A percentile compares a stretch with the other conserved stretches of the same genome.
phyloP scores from a whole-genome alignment of 1,140 invertebrate genomes.

The Glomeris maerens region DNA sequence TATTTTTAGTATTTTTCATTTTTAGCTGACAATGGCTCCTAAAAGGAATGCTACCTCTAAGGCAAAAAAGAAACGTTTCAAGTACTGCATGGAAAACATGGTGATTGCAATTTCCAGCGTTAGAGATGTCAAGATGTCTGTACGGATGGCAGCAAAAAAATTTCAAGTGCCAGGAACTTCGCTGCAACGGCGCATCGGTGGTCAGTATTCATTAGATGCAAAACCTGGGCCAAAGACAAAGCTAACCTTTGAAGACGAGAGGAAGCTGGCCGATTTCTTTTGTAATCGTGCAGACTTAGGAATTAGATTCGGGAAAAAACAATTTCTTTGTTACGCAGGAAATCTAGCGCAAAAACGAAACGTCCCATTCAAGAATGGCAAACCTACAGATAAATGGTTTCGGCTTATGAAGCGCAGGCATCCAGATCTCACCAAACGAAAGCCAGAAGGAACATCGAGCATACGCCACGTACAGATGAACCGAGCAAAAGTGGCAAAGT shows the following conservation, averaged over 20 bases:
- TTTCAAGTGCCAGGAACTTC: too few species aligned
- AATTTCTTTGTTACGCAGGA: constrained; percentile 1
- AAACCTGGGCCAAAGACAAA: neutral
- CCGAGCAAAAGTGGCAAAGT: neutral
- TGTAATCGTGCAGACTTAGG: neutral
- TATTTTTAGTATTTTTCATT: too few species aligned
- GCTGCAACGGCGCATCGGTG: too few species aligned
- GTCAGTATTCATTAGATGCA: constrained; percentile 3
- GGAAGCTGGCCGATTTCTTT: neutral
- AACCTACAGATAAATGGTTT: constrained; percentile 2
- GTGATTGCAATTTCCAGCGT: too few species aligned
- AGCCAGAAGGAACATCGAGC: neutral
- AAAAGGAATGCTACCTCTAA: too few species aligned
- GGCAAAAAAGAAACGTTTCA: too few species aligned
- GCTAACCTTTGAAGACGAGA: neutral
- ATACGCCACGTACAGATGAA: neutral
- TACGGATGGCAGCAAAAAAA: too few species aligned
- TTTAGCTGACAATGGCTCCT: too few species aligned
- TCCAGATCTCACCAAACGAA: neutral
- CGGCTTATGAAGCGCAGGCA: neutral
- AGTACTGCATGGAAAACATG: too few species aligned
- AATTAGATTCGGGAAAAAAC: neutral
- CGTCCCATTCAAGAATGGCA: neutral
- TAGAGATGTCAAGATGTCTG: too few species aligned
- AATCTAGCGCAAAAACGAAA: neutral